Percentiles rank a stretch among this genome's conserved stretches.
phyloP scores from a whole-genome alignment of 2,888 invertebrate genomes.

The Pyrochroa serraticornis region DNA sequence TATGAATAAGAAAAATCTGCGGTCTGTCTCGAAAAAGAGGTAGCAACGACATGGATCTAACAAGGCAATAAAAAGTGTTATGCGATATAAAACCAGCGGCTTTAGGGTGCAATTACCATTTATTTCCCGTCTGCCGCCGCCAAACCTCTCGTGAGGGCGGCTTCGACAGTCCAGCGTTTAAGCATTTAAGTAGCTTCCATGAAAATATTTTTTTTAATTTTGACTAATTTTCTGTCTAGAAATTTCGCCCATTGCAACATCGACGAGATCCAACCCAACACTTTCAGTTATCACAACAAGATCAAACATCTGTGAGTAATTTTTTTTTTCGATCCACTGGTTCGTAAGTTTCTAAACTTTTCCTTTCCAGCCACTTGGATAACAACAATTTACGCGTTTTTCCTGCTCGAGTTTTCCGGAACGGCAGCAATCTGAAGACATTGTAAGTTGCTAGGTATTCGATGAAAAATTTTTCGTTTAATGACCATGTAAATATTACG shows the following conservation, averaged over 20 bases:
- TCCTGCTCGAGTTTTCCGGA: constrained; percentile 54
- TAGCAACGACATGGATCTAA: too few species aligned
- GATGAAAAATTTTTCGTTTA: too few species aligned
- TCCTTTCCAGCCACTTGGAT: constrained; percentile 57
- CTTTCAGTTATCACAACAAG: constrained; percentile 52
- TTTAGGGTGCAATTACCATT: too few species aligned
- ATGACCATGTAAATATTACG: neutral
- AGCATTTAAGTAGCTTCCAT: neutral
- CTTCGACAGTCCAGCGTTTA: too few species aligned
- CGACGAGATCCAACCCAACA: constrained; percentile 48
- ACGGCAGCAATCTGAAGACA: constrained; percentile 52
- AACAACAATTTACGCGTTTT: constrained; percentile 57
- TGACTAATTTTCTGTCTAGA: constrained; percentile 46
- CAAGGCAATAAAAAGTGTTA: too few species aligned
- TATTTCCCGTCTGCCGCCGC: too few species aligned
- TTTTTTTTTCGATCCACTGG: constrained; percentile 47
- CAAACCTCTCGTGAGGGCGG: too few species aligned
- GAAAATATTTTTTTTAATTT: constrained; percentile 30
- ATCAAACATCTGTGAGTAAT: constrained; percentile 46
- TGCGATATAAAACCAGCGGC: too few species aligned
- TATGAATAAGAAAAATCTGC: too few species aligned
- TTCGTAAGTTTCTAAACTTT: constrained; percentile 6
- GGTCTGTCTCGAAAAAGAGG: too few species aligned
- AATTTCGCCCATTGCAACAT: constrained; percentile 59
- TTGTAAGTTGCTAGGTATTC: constrained; percentile 53